phyloP scores from a whole-genome alignment of 2,888 invertebrate species.

The Aricia artaxerxes region DNA sequence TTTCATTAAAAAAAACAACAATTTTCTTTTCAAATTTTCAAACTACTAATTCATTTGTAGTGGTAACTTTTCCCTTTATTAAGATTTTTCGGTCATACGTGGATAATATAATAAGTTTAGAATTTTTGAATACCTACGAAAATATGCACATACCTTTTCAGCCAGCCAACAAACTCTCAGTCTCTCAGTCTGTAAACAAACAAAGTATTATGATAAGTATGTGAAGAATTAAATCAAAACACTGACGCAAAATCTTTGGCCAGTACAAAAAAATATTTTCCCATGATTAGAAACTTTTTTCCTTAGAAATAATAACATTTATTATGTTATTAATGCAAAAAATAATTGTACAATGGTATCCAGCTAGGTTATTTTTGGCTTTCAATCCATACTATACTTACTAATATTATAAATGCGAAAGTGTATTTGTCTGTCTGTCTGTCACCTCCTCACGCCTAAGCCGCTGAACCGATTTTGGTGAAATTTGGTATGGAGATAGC shows the following conservation, averaged over 20 bases:
- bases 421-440: no score
- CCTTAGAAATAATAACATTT: background rate
- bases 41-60: no score
- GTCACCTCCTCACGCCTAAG: no score
- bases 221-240: background rate
- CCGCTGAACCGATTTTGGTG: no score
- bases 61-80: no score
- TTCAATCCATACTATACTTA: no score
- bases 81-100: no score
- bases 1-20: no score
- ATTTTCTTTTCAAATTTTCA: no score
- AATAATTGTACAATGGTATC: background rate
- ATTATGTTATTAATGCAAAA: background rate
- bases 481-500: no score
- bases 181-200: background rate
- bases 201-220: background rate
- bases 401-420: no score
- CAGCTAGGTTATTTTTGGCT: background rate
- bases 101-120: no score
- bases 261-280: background rate
- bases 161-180: background rate
- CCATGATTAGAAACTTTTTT: background rate
- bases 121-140: background rate
- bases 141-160: background rate
- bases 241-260: background rate